Conservation (phyloP, 2,888 invertebrate species). For the Drosophila picticornis region DNA sequence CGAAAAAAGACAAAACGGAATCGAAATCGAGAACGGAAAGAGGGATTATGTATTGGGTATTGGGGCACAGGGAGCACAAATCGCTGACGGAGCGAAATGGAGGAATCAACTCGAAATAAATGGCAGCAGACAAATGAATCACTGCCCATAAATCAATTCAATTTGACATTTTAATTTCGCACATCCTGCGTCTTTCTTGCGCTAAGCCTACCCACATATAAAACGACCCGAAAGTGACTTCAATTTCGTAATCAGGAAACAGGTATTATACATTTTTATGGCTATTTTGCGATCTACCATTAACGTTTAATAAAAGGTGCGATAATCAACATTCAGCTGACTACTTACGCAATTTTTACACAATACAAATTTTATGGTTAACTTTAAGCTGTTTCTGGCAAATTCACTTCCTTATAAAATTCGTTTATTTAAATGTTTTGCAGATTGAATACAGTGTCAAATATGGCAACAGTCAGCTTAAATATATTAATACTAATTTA, state of each 20-base stretch:
- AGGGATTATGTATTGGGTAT: background rate
- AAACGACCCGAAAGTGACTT: conserved; percentile 11
- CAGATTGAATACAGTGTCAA: background rate
- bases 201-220: conserved; percentile 11
- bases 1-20: background rate
- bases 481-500: background rate
- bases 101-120: conserved; percentile 40
- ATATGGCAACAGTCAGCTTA: background rate
- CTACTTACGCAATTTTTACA: background rate
- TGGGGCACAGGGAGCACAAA: conserved; percentile 5
- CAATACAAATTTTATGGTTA: background rate
- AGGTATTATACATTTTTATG: background rate
- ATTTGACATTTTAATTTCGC: conserved; percentile 68
- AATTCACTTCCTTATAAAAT: conserved; percentile 11
- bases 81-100: conserved; percentile 22
- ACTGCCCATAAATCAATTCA: conserved; percentile 69
- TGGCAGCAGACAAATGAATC: conserved; percentile 50
- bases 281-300: background rate
- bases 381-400: background rate
- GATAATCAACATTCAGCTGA: background rate
- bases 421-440: background rate
- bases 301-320: background rate
- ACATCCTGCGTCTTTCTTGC: conserved; percentile 15
- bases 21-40: conserved; percentile 21
- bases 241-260: conserved; percentile 12